A percentile compares a stretch with the other conserved stretches of the same genome.
Evolutionary conservation across 2,797 vertebrate genomes (phyloP).

Genomic region (Anabas testudineus): DNA sequence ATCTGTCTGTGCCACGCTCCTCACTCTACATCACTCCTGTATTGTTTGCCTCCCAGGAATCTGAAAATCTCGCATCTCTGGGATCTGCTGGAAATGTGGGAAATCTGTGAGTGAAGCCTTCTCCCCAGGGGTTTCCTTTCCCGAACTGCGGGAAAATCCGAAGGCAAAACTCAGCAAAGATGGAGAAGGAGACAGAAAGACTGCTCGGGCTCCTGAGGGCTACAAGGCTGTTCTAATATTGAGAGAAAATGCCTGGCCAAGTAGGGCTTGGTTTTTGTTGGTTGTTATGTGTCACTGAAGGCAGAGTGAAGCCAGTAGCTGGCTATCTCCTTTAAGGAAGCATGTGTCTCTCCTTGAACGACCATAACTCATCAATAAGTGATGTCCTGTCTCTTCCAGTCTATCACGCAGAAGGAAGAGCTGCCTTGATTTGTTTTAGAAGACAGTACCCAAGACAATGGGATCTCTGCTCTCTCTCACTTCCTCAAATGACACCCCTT

Average conservation of each 20-base stretch:
- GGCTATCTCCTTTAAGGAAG: constrained; percentile 74
- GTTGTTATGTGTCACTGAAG: constrained; percentile 53
- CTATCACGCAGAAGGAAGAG: constrained; percentile 66
- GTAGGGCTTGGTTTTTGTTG: constrained; percentile 42
- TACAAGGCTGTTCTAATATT: constrained; percentile 69
- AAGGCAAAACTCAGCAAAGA: constrained; percentile 60
- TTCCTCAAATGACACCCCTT: constrained; percentile 38
- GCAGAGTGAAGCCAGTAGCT: constrained; percentile 41
- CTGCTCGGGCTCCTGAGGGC: constrained; percentile 51
- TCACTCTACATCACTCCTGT: constrained; percentile 78
- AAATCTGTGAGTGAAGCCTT: constrained; percentile 66
- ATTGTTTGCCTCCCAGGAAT: constrained; percentile 76
- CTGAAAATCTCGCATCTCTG: constrained; percentile 68
- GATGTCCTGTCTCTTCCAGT: constrained; percentile 77
- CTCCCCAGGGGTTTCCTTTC: constrained; percentile 57
- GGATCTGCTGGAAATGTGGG: constrained; percentile 72
- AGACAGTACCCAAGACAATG: constrained; percentile 44
- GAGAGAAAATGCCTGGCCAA: constrained; percentile 52
- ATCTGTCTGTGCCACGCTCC: constrained; percentile 75
- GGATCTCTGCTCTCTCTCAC: constrained; percentile 21
- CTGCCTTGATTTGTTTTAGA: constrained; percentile 69
- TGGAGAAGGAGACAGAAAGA: constrained; percentile 48
- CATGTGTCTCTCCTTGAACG: constrained; percentile 74
- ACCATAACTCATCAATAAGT: constrained; percentile 80
- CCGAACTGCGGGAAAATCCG: constrained; percentile 43